phyloP scores from a whole-genome alignment of 2,888 invertebrate genomes.

The Perdita meconis region DNA sequence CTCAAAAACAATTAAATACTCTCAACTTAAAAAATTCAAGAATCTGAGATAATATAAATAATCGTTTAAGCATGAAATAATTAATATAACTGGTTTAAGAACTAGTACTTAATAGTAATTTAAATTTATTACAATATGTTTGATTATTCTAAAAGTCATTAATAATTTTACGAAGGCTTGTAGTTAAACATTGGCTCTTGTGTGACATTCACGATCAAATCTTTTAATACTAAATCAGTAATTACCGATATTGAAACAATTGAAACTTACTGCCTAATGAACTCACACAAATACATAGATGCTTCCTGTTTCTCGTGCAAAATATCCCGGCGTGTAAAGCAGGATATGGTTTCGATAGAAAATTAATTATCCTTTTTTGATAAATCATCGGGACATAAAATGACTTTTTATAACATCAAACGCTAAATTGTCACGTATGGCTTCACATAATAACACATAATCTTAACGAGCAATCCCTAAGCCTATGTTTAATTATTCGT shows the following conservation, averaged over 20 bases:
- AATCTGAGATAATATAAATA: constrained; percentile 24
- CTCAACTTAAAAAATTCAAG: constrained; percentile 5
- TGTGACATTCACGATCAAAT: constrained; percentile 17
- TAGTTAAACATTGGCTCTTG: constrained; percentile 26
- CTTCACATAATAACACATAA: constrained; percentile 37
- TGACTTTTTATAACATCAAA: constrained; percentile 28
- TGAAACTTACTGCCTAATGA: neutral
- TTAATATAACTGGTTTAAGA: constrained; percentile 39
- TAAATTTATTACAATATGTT: constrained; percentile 30
- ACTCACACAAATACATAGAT: constrained; percentile 17
- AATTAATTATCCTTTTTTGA: constrained; percentile 5
- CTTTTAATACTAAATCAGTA: constrained; percentile 15
- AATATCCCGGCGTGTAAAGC: constrained; percentile 24
- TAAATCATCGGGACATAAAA: constrained; percentile 14
- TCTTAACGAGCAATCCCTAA: constrained; percentile 19
- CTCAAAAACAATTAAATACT: constrained; percentile 38
- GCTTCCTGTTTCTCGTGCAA: constrained; percentile 9
- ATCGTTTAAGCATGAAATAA: constrained; percentile 18
- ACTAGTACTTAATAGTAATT: constrained; percentile 35
- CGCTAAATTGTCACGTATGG: constrained; percentile 45
- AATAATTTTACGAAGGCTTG: constrained; percentile 23
- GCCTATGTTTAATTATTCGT: neutral
- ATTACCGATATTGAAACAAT: too few species aligned
- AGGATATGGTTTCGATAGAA: constrained; percentile 2
- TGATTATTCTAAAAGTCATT: constrained; percentile 28